Percentiles rank a stretch among this genome's conserved stretches.
Conservation (phyloP, 1,140 invertebrate genomes). For the Scylla paramamosain region DNA sequence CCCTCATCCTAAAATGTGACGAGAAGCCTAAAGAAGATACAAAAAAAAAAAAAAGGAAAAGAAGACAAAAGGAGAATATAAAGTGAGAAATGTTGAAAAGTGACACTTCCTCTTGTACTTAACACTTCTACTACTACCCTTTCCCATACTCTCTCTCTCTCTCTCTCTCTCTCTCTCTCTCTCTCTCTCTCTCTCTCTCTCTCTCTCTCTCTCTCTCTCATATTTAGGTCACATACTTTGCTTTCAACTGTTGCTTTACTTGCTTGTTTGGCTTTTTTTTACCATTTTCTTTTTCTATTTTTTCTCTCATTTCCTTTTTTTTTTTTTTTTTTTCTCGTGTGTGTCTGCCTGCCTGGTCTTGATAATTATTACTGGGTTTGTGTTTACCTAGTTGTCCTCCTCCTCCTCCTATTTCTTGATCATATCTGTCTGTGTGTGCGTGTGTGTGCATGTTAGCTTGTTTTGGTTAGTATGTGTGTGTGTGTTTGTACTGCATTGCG, state of each 20-base stretch:
- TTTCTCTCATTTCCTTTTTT: not conserved
- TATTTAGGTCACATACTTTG: not conserved
- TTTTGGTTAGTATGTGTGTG: not conserved
- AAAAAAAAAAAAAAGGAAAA: no score
- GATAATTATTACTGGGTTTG: not conserved
- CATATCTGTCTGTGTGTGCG: no score
- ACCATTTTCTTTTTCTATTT: not conserved
- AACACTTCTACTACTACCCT: not conserved
- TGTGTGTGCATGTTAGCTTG: no score
- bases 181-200: not conserved
- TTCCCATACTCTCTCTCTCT: conserved; percentile 6
- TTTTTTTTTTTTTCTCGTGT: not conserved
- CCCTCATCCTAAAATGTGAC: no score
- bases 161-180: conserved; percentile 41
- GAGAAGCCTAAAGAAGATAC: no score
- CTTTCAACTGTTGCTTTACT: not conserved
- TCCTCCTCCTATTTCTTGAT: not conserved
- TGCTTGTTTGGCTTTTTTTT: no score
- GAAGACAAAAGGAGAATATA: no score
- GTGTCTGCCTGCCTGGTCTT: not conserved
- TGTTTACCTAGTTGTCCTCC: not conserved
- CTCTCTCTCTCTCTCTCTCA: conserved; percentile 45
- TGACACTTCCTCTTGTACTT: not conserved
- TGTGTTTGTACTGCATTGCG: not conserved
- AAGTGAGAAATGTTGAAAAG: no score